Percentiles rank a stretch among this genome's conserved stretches.
These are phyloP conservation scores for Strix aluco DNA, from an alignment of 2,113 vertebrate genomes.

Conservation along the genomic window DNA sequence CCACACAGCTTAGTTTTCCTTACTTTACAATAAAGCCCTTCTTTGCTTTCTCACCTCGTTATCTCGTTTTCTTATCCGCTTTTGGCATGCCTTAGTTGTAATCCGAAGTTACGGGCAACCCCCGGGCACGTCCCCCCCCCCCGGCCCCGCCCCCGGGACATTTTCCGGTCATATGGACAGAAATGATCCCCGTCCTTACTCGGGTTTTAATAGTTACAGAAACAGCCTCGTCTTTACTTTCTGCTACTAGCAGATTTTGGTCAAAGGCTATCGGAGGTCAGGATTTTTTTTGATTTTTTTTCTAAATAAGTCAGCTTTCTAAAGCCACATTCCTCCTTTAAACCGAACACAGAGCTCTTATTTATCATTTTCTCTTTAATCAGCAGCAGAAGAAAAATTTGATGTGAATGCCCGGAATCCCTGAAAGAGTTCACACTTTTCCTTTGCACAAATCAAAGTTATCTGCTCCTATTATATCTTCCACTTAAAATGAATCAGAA, in stretches of 20 bases:
- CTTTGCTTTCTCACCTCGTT: conserved; percentile 1
- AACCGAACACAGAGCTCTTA: not conserved
- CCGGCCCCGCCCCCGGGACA: not conserved
- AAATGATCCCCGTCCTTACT: not conserved
- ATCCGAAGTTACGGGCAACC: not conserved
- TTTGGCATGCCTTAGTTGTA: not conserved
- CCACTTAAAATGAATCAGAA: conserved; percentile 8
- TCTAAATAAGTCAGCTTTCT: conserved; percentile 18
- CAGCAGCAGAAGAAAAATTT: conserved; percentile 14
- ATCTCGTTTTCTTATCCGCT: not conserved
- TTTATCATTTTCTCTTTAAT: conserved; percentile 49
- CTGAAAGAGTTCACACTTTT: conserved; percentile 38
- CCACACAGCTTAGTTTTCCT: not conserved
- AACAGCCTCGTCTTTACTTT: not conserved
- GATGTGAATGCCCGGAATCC: conserved; percentile 19
- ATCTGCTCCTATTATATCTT: conserved; percentile 19
- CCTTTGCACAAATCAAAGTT: conserved; percentile 45
- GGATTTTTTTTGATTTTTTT: not conserved
- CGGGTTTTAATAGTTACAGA: not conserved
- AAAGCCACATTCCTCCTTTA: conserved; percentile 26
- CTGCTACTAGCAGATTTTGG: not conserved
- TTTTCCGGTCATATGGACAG: not conserved
- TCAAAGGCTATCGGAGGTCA: conserved; percentile 18
- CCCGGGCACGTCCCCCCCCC: not conserved
- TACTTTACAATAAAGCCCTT: not conserved